A percentile compares a stretch with the other conserved stretches of the same genome.
Evolutionary conservation across 2,113 vertebrate genomes (phyloP).

Genomic region (Laticauda colubrina): DNA sequence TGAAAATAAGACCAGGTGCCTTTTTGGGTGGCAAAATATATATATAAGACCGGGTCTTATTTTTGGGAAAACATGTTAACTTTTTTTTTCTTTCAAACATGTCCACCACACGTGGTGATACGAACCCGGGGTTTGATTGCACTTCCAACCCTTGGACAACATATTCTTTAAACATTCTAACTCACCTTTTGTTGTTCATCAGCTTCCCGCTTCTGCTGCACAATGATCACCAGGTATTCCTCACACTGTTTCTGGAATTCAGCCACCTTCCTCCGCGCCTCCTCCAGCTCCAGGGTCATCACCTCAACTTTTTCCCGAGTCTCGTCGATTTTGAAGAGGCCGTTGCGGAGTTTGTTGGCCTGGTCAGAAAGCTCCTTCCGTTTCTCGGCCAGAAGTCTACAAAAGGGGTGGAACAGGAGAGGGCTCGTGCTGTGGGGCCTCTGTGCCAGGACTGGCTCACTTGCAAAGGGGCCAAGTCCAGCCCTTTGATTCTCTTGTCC

Average conservation of each 20-base stretch:
- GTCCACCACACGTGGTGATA: too few relatives aligned
- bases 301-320: slow-evolving; percentile 82
- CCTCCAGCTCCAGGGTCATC: slow-evolving; percentile 85
- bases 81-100: too few relatives aligned
- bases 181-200: slow-evolving; percentile 82
- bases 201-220: slow-evolving; percentile 81
- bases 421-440: fast-evolving
- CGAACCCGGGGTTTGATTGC: too few relatives aligned
- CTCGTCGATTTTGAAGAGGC: slow-evolving; percentile 84
- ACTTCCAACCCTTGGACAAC: too few relatives aligned
- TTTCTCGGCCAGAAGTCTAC: slow-evolving; percentile 83
- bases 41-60: too few relatives aligned
- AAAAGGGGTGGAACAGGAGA: not conserved
- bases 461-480: too few relatives aligned
- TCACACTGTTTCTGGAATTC: slow-evolving; percentile 85
- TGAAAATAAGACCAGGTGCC: too few relatives aligned
- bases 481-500: not conserved
- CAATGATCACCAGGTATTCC: slow-evolving; percentile 82
- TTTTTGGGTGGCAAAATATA: too few relatives aligned
- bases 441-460: not conserved
- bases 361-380: slow-evolving; percentile 78
- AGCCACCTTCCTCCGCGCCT: slow-evolving; percentile 80
- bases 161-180: too few relatives aligned
- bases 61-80: too few relatives aligned
- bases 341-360: slow-evolving; percentile 79